A percentile compares a stretch with the other conserved stretches of the same genome.
Evolutionary conservation across 2,113 vertebrate genomes (phyloP).

Genomic region (Alligator sinensis): DNA sequence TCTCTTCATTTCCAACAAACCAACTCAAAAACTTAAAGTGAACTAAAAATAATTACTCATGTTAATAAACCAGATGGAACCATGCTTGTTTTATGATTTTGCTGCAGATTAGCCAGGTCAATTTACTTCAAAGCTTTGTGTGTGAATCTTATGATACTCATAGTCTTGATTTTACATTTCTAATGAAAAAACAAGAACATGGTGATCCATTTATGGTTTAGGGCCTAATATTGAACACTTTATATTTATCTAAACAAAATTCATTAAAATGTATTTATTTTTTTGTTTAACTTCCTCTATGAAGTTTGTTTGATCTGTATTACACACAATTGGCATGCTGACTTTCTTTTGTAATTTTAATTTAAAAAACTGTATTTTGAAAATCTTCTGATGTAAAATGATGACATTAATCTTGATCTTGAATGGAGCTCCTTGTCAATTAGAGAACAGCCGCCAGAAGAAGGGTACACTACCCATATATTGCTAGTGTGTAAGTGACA

Average conservation of each 20-base stretch:
- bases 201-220: background rate
- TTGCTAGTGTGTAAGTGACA: background rate
- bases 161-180: background rate
- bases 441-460: background rate
- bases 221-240: background rate
- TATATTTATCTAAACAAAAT: background rate
- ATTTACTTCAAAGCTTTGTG: background rate
- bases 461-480: background rate
- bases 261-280: background rate
- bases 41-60: background rate
- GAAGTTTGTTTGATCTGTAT: background rate
- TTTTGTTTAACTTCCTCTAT: background rate
- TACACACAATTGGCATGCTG: background rate
- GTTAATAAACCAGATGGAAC: background rate
- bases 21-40: background rate
- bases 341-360: background rate
- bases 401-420: background rate
- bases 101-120: background rate
- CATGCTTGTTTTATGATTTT: background rate
- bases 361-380: background rate
- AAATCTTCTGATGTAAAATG: background rate
- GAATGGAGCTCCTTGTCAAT: background rate
- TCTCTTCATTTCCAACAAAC: background rate
- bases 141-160: background rate
- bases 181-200: background rate